Evolutionary conservation across 2,888 invertebrate species (phyloP).

Genomic region (Troides oblongomaculatus): DNA sequence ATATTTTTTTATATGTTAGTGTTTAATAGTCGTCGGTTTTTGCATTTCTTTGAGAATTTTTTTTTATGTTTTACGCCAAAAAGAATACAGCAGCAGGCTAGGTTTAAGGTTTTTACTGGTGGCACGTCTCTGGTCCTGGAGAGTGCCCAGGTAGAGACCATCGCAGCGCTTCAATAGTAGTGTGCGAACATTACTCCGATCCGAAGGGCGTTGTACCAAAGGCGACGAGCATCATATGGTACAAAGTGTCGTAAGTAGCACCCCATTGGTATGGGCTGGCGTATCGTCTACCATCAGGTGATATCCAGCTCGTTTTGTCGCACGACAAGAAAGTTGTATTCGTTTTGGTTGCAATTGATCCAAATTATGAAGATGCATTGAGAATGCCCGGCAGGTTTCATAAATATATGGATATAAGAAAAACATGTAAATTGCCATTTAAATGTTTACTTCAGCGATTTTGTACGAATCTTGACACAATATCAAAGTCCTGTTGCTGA

Average conservation of each 20-base stretch:
- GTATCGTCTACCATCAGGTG: no score
- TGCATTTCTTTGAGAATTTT: conserved; percentile 61
- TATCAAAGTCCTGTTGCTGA: conserved; percentile 36
- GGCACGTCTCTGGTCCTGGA: no score
- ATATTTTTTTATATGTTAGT: background rate
- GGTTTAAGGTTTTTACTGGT: no score
- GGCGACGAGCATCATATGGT: no score
- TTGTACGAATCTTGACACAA: conserved; percentile 30
- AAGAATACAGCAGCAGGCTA: conserved; percentile 51
- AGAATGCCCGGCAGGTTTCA: conserved; percentile 61
- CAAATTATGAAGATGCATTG: conserved; percentile 60
- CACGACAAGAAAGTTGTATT: conserved; percentile 46
- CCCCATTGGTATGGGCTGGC: no score
- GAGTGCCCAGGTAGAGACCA: no score
- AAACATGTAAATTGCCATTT: conserved; percentile 50
- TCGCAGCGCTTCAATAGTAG: no score
- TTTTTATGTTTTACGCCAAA: conserved; percentile 44
- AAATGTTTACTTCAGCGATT: conserved; percentile 52
- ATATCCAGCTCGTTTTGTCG: background rate
- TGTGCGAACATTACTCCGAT: no score
- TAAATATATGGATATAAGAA: conserved; percentile 48
- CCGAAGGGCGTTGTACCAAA: no score
- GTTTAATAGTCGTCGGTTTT: conserved; percentile 24
- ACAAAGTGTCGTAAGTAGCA: no score
- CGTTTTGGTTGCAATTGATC: conserved; percentile 52